A percentile compares a stretch with the other conserved stretches of the same genome.
Evolutionary conservation across 1,140 invertebrate genomes (phyloP).

Genomic region (Cepaea nemoralis): DNA sequence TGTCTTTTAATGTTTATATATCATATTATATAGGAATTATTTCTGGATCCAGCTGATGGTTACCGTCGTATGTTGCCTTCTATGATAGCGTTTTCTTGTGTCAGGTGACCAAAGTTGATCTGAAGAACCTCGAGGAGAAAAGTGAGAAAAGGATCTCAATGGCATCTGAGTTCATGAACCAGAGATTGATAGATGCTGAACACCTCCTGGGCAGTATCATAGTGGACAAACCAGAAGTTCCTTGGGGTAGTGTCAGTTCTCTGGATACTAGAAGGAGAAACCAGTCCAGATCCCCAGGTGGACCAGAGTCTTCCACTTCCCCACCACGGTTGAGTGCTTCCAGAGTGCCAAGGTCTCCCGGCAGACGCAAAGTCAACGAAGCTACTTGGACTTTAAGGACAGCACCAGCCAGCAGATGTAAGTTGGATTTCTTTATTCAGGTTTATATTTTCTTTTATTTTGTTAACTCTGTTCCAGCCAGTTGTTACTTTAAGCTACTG

Average conservation of each 20-base stretch:
- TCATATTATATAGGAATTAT: no score
- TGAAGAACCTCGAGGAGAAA: slow-evolving; percentile 41
- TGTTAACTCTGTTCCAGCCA: no score
- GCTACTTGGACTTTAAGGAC: slow-evolving; percentile 3
- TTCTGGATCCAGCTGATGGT: no score
- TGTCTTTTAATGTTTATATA: no score
- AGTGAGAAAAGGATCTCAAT: slow-evolving; percentile 47
- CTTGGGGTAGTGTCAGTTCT: slow-evolving; percentile 43
- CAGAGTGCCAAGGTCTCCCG: slow-evolving; percentile 16
- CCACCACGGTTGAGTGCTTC: background rate
- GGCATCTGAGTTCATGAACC: slow-evolving; percentile 50
- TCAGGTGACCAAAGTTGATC: slow-evolving; percentile 22
- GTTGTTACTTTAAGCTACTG: no score
- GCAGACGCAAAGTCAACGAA: slow-evolving; percentile 15
- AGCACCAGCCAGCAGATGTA: slow-evolving; percentile 16
- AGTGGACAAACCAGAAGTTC: slow-evolving; percentile 58
- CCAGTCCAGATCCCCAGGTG: slow-evolving; percentile 37
- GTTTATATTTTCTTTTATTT: background rate
- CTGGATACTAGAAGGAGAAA: background rate
- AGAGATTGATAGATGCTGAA: slow-evolving; percentile 58
- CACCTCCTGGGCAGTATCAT: slow-evolving; percentile 61
- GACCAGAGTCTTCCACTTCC: slow-evolving; percentile 26
- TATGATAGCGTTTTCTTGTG: background rate
- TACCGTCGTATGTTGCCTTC: background rate
- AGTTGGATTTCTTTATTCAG: slow-evolving; percentile 12